Percentiles rank a stretch among this genome's conserved stretches.
Conservation (phyloP, 2,888 invertebrate genomes). For the Sinelater perroti region DNA sequence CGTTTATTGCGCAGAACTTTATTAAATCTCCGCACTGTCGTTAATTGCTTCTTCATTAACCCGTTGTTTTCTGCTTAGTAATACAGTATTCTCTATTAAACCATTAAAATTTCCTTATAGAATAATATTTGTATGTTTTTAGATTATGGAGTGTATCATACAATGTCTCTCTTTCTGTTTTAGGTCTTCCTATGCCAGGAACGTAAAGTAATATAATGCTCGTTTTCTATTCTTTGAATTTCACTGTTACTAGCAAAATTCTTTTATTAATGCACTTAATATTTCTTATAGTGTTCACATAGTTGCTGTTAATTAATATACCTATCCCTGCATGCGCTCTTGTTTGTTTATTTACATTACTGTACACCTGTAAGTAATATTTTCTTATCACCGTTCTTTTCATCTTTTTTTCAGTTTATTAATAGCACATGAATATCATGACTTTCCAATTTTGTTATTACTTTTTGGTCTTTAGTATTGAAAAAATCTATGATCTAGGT, state of each 20-base stretch:
- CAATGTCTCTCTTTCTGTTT: slow-evolving; percentile 1
- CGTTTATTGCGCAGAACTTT: slow-evolving; percentile 3
- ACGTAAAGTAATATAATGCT: slow-evolving; percentile 7
- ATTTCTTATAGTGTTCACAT: slow-evolving; percentile 1
- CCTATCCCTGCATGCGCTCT: slow-evolving; percentile 12
- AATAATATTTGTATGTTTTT: not conserved
- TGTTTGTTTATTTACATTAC: slow-evolving; percentile 6
- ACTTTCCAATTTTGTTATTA: too few species aligned
- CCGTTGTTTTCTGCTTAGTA: slow-evolving; percentile 7
- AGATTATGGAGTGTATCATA: slow-evolving; percentile 1
- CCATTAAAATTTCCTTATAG: not conserved
- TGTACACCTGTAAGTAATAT: slow-evolving; percentile 7
- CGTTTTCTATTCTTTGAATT: not conserved
- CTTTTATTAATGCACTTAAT: slow-evolving; percentile 7
- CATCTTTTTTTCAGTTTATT: slow-evolving; percentile 7
- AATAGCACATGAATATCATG: too few species aligned
- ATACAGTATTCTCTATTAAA: not conserved
- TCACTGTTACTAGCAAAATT: slow-evolving; percentile 12
- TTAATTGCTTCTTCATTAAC: slow-evolving; percentile 1
- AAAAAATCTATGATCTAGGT: too few species aligned
- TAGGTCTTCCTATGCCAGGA: slow-evolving; percentile 3
- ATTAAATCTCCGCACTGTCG: slow-evolving; percentile 1
- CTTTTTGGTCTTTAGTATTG: too few species aligned
- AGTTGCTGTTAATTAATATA: not conserved
- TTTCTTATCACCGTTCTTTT: slow-evolving; percentile 13